Conservation (phyloP, 2,888 invertebrate species). For the Marronus borbonicus region DNA sequence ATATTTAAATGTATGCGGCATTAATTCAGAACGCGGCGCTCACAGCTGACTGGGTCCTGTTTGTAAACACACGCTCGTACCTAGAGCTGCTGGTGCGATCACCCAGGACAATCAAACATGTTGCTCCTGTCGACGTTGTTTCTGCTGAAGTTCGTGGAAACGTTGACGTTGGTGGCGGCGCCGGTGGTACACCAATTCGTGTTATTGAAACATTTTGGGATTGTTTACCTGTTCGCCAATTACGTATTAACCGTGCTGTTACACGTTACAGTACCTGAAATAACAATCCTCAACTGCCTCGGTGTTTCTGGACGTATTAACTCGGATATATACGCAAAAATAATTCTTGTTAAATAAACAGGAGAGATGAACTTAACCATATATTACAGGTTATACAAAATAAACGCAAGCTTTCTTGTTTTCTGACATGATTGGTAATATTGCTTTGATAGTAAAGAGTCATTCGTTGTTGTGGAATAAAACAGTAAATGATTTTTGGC, state of each 20-base stretch:
- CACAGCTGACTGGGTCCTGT: slow-evolving; percentile 72
- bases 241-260: slow-evolving; percentile 48
- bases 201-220: slow-evolving; percentile 59
- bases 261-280: slow-evolving; percentile 43
- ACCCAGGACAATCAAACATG: slow-evolving; percentile 52
- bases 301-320: slow-evolving; percentile 20
- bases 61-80: slow-evolving; percentile 68
- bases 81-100: slow-evolving; percentile 53
- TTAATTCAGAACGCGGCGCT: slow-evolving; percentile 71
- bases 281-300: slow-evolving; percentile 31
- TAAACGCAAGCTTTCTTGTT: too few species aligned
- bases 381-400: not conserved
- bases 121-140: slow-evolving; percentile 49
- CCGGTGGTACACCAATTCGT: slow-evolving; percentile 47
- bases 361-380: too few species aligned
- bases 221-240: slow-evolving; percentile 56
- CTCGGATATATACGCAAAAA: slow-evolving; percentile 27
- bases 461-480: too few species aligned
- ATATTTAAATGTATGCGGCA: slow-evolving; percentile 72
- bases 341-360: slow-evolving; percentile 30
- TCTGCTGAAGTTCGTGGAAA: slow-evolving; percentile 45
- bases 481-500: too few species aligned
- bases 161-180: slow-evolving; percentile 42
- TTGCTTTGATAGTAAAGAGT: not conserved
- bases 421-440: too few species aligned